phyloP scores from a whole-genome alignment of 2,888 invertebrate genomes.

The Himalopsyche japonica region DNA sequence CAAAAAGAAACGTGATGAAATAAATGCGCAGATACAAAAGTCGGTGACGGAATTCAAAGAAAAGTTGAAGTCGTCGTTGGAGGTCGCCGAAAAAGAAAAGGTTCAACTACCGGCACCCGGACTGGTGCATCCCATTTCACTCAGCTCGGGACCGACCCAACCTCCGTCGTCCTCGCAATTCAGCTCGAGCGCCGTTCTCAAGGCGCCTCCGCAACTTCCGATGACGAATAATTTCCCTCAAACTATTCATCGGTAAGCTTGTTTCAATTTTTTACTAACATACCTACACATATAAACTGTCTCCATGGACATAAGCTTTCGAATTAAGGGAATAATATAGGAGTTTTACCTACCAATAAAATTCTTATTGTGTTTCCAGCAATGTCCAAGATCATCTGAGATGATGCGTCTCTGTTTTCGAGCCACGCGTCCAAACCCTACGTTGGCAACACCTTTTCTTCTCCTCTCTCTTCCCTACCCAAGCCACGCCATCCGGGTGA shows the following conservation, averaged over 20 bases:
- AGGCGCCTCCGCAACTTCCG: conserved; percentile 33
- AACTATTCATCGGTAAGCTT: conserved; percentile 38
- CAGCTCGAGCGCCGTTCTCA: conserved; percentile 6
- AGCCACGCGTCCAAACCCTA: no score
- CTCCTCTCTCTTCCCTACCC: no score
- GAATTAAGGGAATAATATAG: no score
- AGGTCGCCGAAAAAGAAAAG: conserved; percentile 47
- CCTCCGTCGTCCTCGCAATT: conserved; percentile 17
- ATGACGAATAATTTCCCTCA: conserved; percentile 33
- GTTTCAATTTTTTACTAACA: background rate
- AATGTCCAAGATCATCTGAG: no score
- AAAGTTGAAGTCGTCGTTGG: conserved; percentile 48
- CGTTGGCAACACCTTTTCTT: no score
- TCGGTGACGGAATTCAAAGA: conserved; percentile 59
- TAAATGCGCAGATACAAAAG: conserved; percentile 62
- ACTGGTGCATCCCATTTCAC: conserved; percentile 44
- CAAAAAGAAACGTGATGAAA: conserved; percentile 53
- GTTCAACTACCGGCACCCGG: conserved; percentile 47
- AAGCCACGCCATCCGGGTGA: no score
- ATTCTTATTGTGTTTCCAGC: no score
- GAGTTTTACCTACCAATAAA: no score
- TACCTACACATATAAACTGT: no score
- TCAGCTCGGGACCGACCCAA: conserved; percentile 42
- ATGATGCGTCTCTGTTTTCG: no score
- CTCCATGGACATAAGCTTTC: background rate